Base-by-base conservation (phyloP, 2,797 vertebrate species). In the Myripristis murdjan region DNA sequence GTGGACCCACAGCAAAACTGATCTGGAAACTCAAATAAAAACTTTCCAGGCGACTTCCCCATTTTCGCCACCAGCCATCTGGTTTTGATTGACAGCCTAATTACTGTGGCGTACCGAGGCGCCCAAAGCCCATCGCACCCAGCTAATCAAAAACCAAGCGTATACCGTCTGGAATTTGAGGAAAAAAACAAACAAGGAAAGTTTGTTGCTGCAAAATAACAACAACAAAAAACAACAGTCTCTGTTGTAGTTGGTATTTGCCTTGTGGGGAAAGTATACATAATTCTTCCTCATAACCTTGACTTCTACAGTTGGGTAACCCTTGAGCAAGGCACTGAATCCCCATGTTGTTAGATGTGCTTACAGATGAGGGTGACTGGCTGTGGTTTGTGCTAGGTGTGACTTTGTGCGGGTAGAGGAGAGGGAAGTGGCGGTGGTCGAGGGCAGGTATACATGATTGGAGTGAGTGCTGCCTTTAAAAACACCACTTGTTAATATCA, bases 51-150 rank as follows among this genome's bases (percentile, higher is more conserved):
- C 62, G 16, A 70, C 76, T 83, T 84, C 69, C 77, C 64, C 39
- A 58, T 84, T 81, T 74, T 85, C 81, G 86, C 85, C 82, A 73
- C 65, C 75, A 87, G 87, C 88, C 86, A 79, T 89, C 86, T 84
- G 84, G 49, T 66, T 93, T 92, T 93, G 95, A 95, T 65, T 93
- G 94, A 94, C 95, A 94, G 91, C 86, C 88, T 94, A 94, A 95
- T 95, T 94, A 94, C 85, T 77, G 81, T 83, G 64, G 79, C 58
- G 82, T 89, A 77, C 79, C 77, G 63, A 75, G 73, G 87, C 88
- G 77, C 80, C 90, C 73, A 86, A 90, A 89, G 85, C 90, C 88
- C 86, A 84, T 58, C 35, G 80, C 91, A 85, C 91, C 84, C 75
- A 87, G 84, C 89, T 93, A 92, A 93, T 94, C 91, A 95, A 90